phyloP scores from a whole-genome alignment of 1,140 invertebrate species.

The Anoplophora glabripennis region DNA sequence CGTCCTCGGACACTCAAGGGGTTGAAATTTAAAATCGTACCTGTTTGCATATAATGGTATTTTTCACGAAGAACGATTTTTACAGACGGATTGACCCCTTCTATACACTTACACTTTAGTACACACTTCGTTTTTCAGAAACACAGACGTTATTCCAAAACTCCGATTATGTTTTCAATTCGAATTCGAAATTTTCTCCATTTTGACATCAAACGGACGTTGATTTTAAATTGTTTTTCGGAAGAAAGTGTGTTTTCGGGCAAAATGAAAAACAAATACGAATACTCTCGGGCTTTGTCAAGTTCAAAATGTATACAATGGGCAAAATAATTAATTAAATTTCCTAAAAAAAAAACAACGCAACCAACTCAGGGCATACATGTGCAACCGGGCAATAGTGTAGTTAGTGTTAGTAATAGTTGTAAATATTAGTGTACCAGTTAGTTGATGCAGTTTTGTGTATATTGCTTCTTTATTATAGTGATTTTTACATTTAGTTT shows the following conservation, averaged over 20 bases:
- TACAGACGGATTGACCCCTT: slow-evolving; percentile 36
- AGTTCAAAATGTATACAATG: not conserved
- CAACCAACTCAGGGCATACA: slow-evolving; percentile 34
- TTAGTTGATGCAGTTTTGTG: slow-evolving; percentile 1
- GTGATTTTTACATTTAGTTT: too few species aligned
- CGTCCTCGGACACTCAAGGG: slow-evolving; percentile 7
- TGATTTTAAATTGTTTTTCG: not conserved
- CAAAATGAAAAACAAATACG: slow-evolving; percentile 7
- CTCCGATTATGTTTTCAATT: slow-evolving; percentile 24
- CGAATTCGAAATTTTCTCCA: slow-evolving; percentile 10
- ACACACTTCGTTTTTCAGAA: slow-evolving; percentile 27
- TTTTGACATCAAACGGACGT: slow-evolving; percentile 4
- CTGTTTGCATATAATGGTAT: slow-evolving; percentile 35
- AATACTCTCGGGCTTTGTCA: slow-evolving; percentile 6
- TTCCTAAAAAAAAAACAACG: slow-evolving; percentile 2
- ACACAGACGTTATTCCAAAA: slow-evolving; percentile 27
- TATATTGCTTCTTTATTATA: not conserved
- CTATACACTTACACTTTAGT: slow-evolving; percentile 24
- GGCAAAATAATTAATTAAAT: slow-evolving; percentile 3
- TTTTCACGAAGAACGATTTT: slow-evolving; percentile 31
- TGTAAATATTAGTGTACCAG: not conserved
- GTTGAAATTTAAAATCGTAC: slow-evolving; percentile 25
- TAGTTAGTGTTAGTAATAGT: slow-evolving; percentile 9
- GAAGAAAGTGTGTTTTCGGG: slow-evolving; percentile 18
- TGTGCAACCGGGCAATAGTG: slow-evolving; percentile 30